A percentile compares a stretch with the other conserved stretches of the same genome.
These are phyloP conservation scores for Sympetrum striolatum DNA, from an alignment of 2,888 invertebrate species.

Conservation along the genomic window DNA sequence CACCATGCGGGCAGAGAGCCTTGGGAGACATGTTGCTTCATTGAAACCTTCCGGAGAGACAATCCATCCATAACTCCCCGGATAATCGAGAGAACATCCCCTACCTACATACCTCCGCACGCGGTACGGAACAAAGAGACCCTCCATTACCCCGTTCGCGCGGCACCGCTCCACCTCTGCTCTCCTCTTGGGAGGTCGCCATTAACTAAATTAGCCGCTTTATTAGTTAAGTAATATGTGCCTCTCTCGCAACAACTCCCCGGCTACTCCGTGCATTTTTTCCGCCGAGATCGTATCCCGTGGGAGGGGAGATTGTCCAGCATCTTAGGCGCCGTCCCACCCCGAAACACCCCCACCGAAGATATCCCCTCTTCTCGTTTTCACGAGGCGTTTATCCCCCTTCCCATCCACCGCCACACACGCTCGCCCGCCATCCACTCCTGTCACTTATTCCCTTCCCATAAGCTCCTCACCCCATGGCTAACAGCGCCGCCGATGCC, in stretches of 20 bases:
- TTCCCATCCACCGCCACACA: conserved; percentile 47
- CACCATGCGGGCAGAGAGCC: too few relatives aligned
- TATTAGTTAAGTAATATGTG: not conserved
- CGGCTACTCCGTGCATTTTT: not conserved
- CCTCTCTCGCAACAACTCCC: not conserved
- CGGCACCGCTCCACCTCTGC: not conserved
- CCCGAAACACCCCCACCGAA: conserved; percentile 58
- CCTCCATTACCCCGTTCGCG: too few relatives aligned
- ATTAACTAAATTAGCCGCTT: not conserved
- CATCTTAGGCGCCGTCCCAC: not conserved
- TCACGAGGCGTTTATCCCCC: conserved; percentile 44
- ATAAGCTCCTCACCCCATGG: not conserved
- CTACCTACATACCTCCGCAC: too few relatives aligned
- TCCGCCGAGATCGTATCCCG: not conserved
- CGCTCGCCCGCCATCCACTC: not conserved
- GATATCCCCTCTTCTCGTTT: conserved; percentile 54
- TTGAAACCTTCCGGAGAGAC: too few relatives aligned
- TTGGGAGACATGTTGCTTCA: too few relatives aligned
- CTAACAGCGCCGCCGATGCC: not conserved
- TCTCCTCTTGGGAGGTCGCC: not conserved
- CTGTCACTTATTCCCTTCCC: not conserved
- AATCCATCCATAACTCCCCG: too few relatives aligned
- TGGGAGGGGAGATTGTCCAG: conserved; percentile 53
- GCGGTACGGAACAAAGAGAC: too few relatives aligned
- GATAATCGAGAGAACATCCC: too few relatives aligned